Evolutionary conservation across 1,140 invertebrate species (phyloP), one percentile per base, ranked within the genome.

Genomic region (Drosophila kikkawai): DNA sequence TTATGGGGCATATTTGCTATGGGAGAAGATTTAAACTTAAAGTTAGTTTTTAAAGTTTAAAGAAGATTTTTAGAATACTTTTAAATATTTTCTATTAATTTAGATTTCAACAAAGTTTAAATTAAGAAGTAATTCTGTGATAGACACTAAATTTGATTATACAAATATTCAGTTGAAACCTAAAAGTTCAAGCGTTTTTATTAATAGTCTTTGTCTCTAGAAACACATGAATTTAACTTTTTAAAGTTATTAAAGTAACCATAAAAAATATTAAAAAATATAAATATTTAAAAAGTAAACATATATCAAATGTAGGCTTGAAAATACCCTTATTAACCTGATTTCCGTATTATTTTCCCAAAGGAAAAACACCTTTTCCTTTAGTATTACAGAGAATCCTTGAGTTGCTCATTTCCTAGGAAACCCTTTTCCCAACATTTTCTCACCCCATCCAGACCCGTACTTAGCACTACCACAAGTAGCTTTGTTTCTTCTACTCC

Each of bases 401-500:
- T 3, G 12, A 29, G 13, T 29, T 36, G 1, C 42, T 41, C 37
- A 11, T 47, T 7, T 32, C 41, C 8, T 8, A 22, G 29, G 29
- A 48, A 55, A 36, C 37, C 8, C 5, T 17, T 17, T 44, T 67
- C n/a, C 13, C 4, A 12, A 4, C 8, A 63, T 12, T 74, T 55
- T 76, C 61, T 42, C 75, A 67, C 73, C 48, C 42, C 15, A 12
- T 47, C 55, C 41, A 39, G 8, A 1, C 11, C n/a, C 22, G 17
- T 37, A n/a, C 53, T 56, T 11, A 47, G n/a, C 13, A 12, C 26
- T 11, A 50, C 45, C 60, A 45, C 63, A 69, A 77, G 74, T 61
- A 55, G 73, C 56, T 69, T 61, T 61, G 37, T 76, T 61, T 57
- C 61, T 68, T 17, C 13, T 17, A 29, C 41, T 58, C 41, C 39